Evolutionary conservation across 2,797 vertebrate genomes (phyloP), one percentile per base, ranked within the genome.

Genomic region (Oceanodroma leucorhoa): DNA sequence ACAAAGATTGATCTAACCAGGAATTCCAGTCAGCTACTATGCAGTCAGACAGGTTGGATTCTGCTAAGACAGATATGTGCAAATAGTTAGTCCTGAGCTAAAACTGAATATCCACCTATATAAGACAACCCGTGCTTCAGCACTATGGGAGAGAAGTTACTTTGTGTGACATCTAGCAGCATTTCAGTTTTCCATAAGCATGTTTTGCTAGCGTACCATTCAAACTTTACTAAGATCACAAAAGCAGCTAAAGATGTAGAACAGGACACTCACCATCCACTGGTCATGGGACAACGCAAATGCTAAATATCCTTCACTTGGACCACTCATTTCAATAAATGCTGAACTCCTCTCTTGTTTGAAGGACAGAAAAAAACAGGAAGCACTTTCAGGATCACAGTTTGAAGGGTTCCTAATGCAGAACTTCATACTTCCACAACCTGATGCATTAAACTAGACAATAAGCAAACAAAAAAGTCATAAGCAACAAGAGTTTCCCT

Each of bases 311-410:
- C 99, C 99, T 78, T 98, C 95, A 45, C 98, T 97, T 48, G 98
- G 98, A 30, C 98, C 99, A 15, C 99, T 99, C 97, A 99, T 98
- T 93, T 99, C 99, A 95, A 99, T 98, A 91, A 97, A 75, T 77
- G 98, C 97, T 2, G 97, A 98, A 8, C 36, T 90, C 24, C 57
- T 84, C 40, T 98, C 96, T 17, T 32, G 83, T 58, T 60, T 96
- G 82, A 99, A 99, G 32, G 99, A 98, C 12, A 99, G 95, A 95
- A 99, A 99, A 97, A 98, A 93, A 87, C 99, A 99, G 27, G 66
- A 40, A 4, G 51, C 66, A 50, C 97, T 97, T 92, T 92, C 97
- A 45, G 99, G 99, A 89, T 98, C 97, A 96, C 99, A 99, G 72
- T 95, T 97, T 32, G 89, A 73, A 36, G 99, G 99, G 67, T 97